phyloP scores from a whole-genome alignment of 2,888 invertebrate genomes.

The Pandemis corylana region DNA sequence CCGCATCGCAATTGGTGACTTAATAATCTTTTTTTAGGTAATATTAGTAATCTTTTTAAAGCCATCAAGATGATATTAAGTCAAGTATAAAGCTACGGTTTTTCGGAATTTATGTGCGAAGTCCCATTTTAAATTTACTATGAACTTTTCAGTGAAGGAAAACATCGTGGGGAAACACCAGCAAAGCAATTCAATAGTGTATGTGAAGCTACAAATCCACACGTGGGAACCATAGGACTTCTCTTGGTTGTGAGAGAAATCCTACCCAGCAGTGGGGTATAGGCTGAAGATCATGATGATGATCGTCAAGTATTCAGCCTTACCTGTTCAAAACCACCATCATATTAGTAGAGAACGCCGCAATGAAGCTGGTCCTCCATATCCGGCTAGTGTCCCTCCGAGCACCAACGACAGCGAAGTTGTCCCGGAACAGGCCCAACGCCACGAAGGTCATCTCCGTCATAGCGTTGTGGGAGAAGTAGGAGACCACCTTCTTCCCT shows the following conservation, averaged over 20 bases:
- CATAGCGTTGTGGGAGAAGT: slow-evolving; percentile 86
- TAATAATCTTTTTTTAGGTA: neutral
- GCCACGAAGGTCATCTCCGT: slow-evolving; percentile 84
- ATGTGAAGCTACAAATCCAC: too few species aligned
- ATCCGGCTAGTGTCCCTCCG: slow-evolving; percentile 81
- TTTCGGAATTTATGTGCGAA: too few species aligned
- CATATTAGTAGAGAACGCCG: slow-evolving; percentile 87
- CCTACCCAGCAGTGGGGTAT: too few species aligned
- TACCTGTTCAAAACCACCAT: slow-evolving; percentile 88
- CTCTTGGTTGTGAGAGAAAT: too few species aligned
- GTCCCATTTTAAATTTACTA: too few species aligned
- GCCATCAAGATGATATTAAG: too few species aligned
- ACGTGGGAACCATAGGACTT: too few species aligned
- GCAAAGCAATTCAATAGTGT: neutral
- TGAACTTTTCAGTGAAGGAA: too few species aligned
- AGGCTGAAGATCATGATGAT: too few species aligned
- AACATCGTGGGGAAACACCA: too few species aligned
- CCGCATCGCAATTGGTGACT: neutral
- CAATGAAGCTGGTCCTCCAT: slow-evolving; percentile 86
- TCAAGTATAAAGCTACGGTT: too few species aligned
- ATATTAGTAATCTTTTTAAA: too few species aligned
- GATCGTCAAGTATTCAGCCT: slow-evolving; percentile 47
- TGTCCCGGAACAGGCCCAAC: slow-evolving; percentile 86
- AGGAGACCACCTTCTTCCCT: slow-evolving; percentile 81
- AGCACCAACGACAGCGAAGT: slow-evolving; percentile 75